These are phyloP conservation scores for Phocoena sinus DNA, from an alignment of 2,113 vertebrate genomes.

Conservation along the genomic window DNA sequence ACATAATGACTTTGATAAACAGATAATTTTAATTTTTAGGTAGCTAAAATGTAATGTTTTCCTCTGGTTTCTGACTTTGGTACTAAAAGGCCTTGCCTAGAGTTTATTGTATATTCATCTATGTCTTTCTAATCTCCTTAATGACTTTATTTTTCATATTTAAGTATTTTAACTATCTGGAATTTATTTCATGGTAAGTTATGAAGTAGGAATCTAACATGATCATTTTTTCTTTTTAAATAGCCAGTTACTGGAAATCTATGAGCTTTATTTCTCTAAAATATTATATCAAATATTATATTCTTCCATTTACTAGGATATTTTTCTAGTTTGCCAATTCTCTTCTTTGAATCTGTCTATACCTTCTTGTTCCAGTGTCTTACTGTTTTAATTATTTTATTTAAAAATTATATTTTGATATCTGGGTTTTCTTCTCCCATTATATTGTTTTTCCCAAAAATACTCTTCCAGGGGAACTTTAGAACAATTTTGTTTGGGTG, in stretches of 20 bases:
- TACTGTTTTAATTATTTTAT: neutral
- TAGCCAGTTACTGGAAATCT: neutral
- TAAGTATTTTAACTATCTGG: neutral
- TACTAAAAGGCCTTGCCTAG: neutral
- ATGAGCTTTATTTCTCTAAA: neutral
- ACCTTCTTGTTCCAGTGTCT: neutral
- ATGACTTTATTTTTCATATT: neutral
- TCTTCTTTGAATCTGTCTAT: neutral
- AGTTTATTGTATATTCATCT: neutral
- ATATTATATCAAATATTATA: neutral
- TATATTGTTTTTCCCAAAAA: neutral
- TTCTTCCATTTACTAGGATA: neutral
- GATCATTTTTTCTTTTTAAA: neutral
- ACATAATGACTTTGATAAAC: neutral
- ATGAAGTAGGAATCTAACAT: neutral
- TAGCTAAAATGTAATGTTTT: neutral
- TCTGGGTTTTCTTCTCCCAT: neutral
- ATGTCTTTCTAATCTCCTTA: neutral
- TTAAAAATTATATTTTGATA: neutral
- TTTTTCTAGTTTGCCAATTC: neutral
- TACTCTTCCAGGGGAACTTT: neutral
- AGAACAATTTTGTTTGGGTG: neutral
- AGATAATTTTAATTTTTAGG: neutral
- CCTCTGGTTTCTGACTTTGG: neutral
- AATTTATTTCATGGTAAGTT: neutral